Conservation (phyloP, 2,797 vertebrate species). For the Alectoris magna region DNA sequence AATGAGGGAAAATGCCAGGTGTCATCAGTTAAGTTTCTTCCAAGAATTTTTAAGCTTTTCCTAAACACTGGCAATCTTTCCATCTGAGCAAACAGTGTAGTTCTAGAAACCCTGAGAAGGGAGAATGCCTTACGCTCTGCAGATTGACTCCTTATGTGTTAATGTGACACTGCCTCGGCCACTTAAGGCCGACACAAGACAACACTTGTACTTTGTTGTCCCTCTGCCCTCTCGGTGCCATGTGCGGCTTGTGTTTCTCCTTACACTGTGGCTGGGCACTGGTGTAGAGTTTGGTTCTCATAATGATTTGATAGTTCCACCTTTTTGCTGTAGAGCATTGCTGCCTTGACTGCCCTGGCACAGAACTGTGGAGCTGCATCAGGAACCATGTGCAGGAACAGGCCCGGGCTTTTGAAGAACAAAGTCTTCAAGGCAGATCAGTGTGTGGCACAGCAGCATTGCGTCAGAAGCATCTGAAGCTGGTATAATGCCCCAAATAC, state of each 20-base stretch:
- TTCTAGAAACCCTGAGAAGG: not conserved
- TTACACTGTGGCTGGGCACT: not conserved
- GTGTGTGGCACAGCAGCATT: not conserved
- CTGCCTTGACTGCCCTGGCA: not conserved
- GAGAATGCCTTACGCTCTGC: not conserved
- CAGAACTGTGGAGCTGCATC: not conserved
- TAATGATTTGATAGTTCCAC: not conserved
- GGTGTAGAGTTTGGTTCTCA: not conserved
- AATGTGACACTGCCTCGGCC: not conserved
- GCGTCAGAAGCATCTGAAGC: not conserved
- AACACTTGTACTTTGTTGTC: not conserved
- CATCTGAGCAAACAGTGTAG: not conserved
- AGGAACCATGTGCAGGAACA: not conserved
- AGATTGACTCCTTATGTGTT: not conserved
- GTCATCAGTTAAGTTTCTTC: conserved; percentile 28
- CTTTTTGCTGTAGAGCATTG: not conserved
- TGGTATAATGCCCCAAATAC: not conserved
- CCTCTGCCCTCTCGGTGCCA: not conserved
- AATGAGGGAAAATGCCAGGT: conserved; percentile 28
- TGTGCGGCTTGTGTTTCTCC: not conserved
- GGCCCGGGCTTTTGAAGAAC: not conserved
- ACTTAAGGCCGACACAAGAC: not conserved
- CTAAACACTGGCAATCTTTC: not conserved
- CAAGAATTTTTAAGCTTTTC: conserved; percentile 2
- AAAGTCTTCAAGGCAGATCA: not conserved